phyloP scores from a whole-genome alignment of 2,888 invertebrate genomes.

The Dasysyrphus tricinctus region DNA sequence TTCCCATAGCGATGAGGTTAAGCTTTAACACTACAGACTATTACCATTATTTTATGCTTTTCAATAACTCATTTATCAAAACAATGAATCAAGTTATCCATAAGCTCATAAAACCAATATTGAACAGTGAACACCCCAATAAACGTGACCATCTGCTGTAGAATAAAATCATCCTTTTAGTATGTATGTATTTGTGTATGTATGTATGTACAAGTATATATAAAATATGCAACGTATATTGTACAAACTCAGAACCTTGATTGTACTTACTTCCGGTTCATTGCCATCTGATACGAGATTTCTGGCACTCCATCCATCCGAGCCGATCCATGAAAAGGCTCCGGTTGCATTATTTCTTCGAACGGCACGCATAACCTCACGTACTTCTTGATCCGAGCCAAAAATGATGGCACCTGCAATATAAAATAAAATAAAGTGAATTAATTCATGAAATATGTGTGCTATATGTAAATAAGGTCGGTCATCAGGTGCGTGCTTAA shows the following conservation, averaged over 20 bases:
- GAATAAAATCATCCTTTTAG: slow-evolving; percentile 9
- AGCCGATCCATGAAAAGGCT: slow-evolving; percentile 97
- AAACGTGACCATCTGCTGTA: slow-evolving; percentile 31
- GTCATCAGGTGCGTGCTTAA: neutral
- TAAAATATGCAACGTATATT: neutral
- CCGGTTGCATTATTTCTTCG: slow-evolving; percentile 93
- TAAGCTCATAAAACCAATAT: slow-evolving; percentile 38
- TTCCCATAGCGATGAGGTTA: slow-evolving; percentile 38
- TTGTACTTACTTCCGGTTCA: slow-evolving; percentile 88
- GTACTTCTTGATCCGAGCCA: slow-evolving; percentile 98
- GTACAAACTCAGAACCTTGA: neutral
- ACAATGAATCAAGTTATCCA: slow-evolving; percentile 50
- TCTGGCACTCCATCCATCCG: slow-evolving; percentile 97
- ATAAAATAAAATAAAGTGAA: neutral
- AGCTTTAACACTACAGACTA: slow-evolving; percentile 16
- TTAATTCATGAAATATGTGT: neutral
- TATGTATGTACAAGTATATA: neutral
- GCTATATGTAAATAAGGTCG: neutral
- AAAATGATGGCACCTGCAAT: slow-evolving; percentile 95
- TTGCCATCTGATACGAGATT: slow-evolving; percentile 93
- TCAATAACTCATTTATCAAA: slow-evolving; percentile 63
- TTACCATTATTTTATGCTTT: slow-evolving; percentile 30
- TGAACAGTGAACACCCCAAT: neutral
- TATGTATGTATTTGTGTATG: too few species aligned
- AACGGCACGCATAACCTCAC: slow-evolving; percentile 97